Base-by-base conservation (phyloP, 92 coral and sea anemone genomes). In the Hydrozoanthus gracilis region DNA sequence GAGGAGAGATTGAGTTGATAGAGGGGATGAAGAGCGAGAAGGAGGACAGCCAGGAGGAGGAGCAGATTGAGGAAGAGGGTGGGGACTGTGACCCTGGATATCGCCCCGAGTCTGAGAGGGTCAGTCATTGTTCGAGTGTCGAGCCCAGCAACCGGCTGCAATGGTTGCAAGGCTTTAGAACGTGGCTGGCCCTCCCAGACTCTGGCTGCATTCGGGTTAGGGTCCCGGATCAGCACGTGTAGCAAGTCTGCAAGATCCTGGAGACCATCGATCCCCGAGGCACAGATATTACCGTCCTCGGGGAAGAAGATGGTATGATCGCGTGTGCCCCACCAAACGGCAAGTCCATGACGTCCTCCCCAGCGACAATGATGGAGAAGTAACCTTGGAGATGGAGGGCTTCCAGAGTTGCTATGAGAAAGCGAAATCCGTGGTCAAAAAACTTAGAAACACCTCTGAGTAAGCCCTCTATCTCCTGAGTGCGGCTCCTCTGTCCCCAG, bases 311-410 rank as follows among this genome's bases (percentile, higher is more conserved):
- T 62, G 69, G 69, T 62, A 62, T 62, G 69, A 62, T 62, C 69
- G 69, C 69, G 69, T 62, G 69, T 62, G 69, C 69, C 69, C 69
- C 69, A 62, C n/a, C n/a, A n/a, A n/a, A n/a, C n/a, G n/a, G n/a
- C n/a, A n/a, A n/a, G n/a, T n/a, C n/a, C n/a, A n/a, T n/a, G n/a
- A n/a, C n/a, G n/a, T n/a, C n/a, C n/a, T n/a, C n/a, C n/a, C n/a
- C n/a, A n/a, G n/a, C n/a, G n/a, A n/a, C n/a, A n/a, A n/a, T n/a
- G n/a, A n/a, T n/a, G n/a, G n/a, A n/a, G n/a, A n/a, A n/a, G n/a
- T n/a, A n/a, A n/a, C n/a, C n/a, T n/a, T n/a, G n/a, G n/a, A n/a
- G n/a, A n/a, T n/a, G n/a, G n/a, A n/a, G n/a, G n/a, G n/a, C n/a
- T n/a, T n/a, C n/a, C n/a, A n/a, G n/a, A n/a, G n/a, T n/a, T n/a